Conservation (phyloP, 1,140 invertebrate genomes). For the Tetramorium alpestre region DNA sequence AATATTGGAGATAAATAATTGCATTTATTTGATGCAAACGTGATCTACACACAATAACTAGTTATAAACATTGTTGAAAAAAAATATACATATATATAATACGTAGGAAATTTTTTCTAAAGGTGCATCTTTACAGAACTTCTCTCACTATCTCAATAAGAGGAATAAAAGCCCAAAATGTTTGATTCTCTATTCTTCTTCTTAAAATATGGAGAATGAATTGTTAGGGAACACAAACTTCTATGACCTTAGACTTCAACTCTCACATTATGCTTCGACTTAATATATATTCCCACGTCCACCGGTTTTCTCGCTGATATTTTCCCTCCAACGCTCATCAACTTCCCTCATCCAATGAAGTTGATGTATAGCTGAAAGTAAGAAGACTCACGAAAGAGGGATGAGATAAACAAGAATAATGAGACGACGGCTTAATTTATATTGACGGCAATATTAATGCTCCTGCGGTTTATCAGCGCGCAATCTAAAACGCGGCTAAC, state of each 20-base stretch:
- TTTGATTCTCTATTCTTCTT: neutral
- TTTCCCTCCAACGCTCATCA: neutral
- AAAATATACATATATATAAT: neutral
- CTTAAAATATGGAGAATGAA: neutral
- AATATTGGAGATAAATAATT: too few species aligned
- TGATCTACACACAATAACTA: neutral
- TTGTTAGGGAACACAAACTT: neutral
- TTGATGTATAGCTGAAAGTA: conserved; percentile 7
- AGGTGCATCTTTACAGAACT: neutral
- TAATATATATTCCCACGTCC: neutral
- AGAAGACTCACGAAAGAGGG: conserved; percentile 7
- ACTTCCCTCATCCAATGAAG: neutral
- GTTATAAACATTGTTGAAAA: neutral
- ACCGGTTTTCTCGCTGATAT: neutral
- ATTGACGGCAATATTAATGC: conserved; percentile 19
- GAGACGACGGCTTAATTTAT: neutral
- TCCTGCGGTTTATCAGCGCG: neutral
- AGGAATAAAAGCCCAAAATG: neutral
- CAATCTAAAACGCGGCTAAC: conserved; percentile 11
- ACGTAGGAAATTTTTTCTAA: neutral
- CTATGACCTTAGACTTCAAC: neutral
- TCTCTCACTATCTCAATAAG: neutral
- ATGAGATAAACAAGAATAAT: conserved; percentile 40
- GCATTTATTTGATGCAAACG: neutral
- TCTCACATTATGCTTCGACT: neutral